Evolutionary conservation across 1,140 invertebrate genomes (phyloP), one percentile per base, ranked within the genome.

Genomic region (Gryon sp.): DNA sequence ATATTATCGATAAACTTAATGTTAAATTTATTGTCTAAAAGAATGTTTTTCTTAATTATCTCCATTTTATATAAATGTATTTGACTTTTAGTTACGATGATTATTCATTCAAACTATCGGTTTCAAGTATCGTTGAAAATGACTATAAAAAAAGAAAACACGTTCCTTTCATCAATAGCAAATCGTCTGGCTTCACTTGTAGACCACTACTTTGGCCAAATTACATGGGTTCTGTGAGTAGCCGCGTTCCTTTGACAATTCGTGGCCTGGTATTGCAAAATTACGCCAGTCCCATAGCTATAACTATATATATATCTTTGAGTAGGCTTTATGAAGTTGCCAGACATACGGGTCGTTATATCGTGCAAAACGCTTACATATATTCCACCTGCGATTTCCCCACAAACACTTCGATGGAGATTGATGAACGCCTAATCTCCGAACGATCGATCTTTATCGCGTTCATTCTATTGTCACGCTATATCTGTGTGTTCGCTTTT

Each of bases 381-480:
- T 26, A 6, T 18, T 8, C 24, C 7, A 4, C 30, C 18, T 1
- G 16, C 50, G 4, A 18, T 8, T n/a, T 40, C 22, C 32, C 8
- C 20, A 1, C 36, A 28, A 34, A 34, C 30, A 36, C 48, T 5
- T 14, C 22, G 53, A 59, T 45, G 18, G 26, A 45, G 53, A 59
- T 59, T 34, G 53, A 59, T 32, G 53, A 59, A 59, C 53, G 38
- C 53, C 11, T 59, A 59, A 59, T 59, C 53, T 59, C 22, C 38
- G 32, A 19, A 14, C 40, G 12, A 50, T 48, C 43, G 59, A 50
- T 62, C 59, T 40, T 62, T 48, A 62, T 48, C 59, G 45, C 20
- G 6, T 36, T 60, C 18, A n/a, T 9, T 32, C 48, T n/a, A 43
- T 43, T 43, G 38, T 57, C 53, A 57, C 52, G 52, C 38, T 43